Conservation (phyloP, 2,797 vertebrate genomes). For the Nyctalus aviator region DNA sequence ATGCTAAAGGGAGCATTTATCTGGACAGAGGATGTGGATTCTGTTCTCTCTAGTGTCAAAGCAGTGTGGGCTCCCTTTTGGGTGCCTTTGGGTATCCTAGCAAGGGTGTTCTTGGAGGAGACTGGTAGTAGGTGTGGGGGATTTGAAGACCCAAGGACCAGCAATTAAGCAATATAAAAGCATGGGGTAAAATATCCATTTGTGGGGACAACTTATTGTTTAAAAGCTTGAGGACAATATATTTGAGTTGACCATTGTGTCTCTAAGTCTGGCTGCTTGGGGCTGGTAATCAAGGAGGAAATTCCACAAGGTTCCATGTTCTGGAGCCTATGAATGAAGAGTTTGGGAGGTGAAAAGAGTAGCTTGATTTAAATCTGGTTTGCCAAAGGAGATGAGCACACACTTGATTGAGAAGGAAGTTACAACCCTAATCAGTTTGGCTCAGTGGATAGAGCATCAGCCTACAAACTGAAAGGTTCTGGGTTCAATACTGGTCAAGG, state of each 20-base stretch:
- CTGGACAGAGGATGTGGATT: neutral
- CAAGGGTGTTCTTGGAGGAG: neutral
- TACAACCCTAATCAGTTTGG: too few relatives aligned
- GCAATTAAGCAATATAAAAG: neutral
- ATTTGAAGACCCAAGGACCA: neutral
- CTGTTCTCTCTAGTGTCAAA: neutral
- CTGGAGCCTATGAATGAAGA: neutral
- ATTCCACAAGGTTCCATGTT: neutral
- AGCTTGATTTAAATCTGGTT: neutral
- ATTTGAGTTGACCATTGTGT: neutral
- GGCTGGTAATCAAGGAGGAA: neutral
- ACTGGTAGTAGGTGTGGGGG: too few relatives aligned
- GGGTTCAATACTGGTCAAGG: too few relatives aligned
- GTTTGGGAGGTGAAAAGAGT: neutral
- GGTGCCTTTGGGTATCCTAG: neutral
- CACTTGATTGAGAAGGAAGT: neutral
- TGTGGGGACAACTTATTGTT: neutral
- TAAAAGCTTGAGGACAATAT: neutral
- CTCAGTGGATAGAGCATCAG: too few relatives aligned
- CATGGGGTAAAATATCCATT: neutral
- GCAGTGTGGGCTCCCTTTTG: too few relatives aligned
- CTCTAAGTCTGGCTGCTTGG: neutral
- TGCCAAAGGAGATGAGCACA: neutral
- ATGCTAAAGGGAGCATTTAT: neutral
- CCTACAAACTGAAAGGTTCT: too few relatives aligned